Conservation (phyloP, 1,140 invertebrate genomes). For the Calycopis cecrops region DNA sequence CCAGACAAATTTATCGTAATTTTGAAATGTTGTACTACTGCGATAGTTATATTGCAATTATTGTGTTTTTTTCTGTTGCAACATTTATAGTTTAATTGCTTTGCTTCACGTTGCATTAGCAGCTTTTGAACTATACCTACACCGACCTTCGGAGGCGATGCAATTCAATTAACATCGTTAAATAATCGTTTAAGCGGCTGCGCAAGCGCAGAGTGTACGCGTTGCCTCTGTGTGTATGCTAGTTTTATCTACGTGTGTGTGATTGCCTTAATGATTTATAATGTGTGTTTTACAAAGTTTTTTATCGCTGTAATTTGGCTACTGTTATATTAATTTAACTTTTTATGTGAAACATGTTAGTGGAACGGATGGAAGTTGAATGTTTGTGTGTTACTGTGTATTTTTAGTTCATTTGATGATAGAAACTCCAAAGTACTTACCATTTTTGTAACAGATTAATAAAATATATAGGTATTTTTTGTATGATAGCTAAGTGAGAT, state of each 20-base stretch:
- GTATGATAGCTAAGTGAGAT: too few species aligned
- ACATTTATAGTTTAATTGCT: constrained; percentile 13
- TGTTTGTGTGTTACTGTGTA: too few species aligned
- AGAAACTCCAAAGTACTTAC: too few species aligned
- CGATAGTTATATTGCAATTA: neutral
- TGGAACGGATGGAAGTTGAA: too few species aligned
- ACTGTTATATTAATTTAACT: neutral
- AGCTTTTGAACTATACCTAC: constrained; percentile 11
- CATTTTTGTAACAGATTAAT: too few species aligned
- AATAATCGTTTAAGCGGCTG: constrained; percentile 22
- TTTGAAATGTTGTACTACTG: too few species aligned
- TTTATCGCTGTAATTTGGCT: too few species aligned
- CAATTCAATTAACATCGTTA: constrained; percentile 27
- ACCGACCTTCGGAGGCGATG: constrained; percentile 20
- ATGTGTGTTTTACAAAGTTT: too few species aligned
- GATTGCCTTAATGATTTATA: neutral
- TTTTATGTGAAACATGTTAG: too few species aligned
- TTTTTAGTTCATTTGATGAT: too few species aligned
- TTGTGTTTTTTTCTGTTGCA: neutral
- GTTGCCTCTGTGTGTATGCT: neutral
- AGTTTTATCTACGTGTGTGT: neutral
- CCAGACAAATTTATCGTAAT: too few species aligned
- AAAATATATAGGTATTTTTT: too few species aligned
- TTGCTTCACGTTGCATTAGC: constrained; percentile 8
- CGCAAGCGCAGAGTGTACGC: constrained; percentile 10